Percentiles rank a stretch among this genome's conserved stretches.
Evolutionary conservation across 2,113 vertebrate species (phyloP).

Genomic region (Spea bombifrons): DNA sequence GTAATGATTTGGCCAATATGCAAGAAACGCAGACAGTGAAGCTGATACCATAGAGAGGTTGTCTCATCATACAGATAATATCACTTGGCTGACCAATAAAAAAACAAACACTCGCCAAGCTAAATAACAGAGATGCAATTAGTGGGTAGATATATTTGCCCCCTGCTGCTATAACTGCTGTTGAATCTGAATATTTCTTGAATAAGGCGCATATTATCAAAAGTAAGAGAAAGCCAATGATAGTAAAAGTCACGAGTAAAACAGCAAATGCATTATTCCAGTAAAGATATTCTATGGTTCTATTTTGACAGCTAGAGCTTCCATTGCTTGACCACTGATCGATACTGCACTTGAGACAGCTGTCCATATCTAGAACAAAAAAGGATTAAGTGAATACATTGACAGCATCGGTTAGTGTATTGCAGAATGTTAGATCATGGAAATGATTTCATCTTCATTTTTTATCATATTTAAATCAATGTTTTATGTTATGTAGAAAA

Average conservation of each 20-base stretch:
- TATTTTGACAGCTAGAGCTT: conserved; percentile 38
- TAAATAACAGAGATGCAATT: conserved; percentile 56
- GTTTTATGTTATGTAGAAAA: too few relatives aligned
- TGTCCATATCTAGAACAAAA: conserved; percentile 52
- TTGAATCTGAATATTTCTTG: conserved; percentile 46
- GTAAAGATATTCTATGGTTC: conserved; percentile 48
- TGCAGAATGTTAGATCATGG: too few relatives aligned
- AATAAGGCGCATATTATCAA: conserved; percentile 51
- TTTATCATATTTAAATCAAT: too few relatives aligned
- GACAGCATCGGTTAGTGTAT: too few relatives aligned
- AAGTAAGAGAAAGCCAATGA: conserved; percentile 54
- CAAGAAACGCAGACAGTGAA: conserved; percentile 66
- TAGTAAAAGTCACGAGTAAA: conserved; percentile 48
- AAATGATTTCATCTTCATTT: too few relatives aligned
- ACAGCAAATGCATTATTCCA: conserved; percentile 58
- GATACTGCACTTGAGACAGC: conserved; percentile 54
- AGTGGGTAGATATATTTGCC: conserved; percentile 56
- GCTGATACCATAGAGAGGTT: conserved; percentile 61
- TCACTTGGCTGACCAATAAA: conserved; percentile 59
- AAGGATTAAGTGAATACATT: background rate
- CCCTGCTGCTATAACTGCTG: conserved; percentile 55
- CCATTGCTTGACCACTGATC: conserved; percentile 53
- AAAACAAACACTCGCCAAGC: conserved; percentile 56
- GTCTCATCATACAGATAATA: conserved; percentile 58
- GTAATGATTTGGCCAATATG: conserved; percentile 59